A percentile compares a stretch with the other conserved stretches of the same genome.
phyloP scores from a whole-genome alignment of 2,888 invertebrate species.

The Hermaeophaga mercurialis region DNA sequence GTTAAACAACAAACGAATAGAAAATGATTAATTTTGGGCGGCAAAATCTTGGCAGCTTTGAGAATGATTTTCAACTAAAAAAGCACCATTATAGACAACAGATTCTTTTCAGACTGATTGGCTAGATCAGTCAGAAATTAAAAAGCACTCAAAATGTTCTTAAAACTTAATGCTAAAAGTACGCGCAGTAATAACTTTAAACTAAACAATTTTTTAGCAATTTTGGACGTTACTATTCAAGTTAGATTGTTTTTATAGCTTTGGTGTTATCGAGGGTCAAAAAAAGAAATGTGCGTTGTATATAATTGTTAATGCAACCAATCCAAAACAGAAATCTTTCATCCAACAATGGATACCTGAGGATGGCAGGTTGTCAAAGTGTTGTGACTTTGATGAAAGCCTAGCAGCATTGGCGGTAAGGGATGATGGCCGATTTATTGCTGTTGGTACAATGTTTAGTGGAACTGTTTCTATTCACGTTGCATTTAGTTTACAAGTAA shows the following conservation, averaged over 20 bases:
- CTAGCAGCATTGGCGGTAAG: conserved; percentile 84
- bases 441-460: conserved; percentile 91
- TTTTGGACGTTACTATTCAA: conserved; percentile 7
- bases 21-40: no score
- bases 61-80: no score
- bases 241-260: conserved; percentile 52
- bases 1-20: neutral
- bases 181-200: no score
- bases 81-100: no score
- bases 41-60: no score
- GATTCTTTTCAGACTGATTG: no score
- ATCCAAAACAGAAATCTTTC: conserved; percentile 72
- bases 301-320: conserved; percentile 80
- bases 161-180: no score
- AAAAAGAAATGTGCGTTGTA: conserved; percentile 71
- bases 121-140: no score
- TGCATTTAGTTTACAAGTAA: conserved; percentile 87
- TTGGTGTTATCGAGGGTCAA: conserved; percentile 74
- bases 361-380: conserved; percentile 64
- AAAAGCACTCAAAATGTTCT: no score
- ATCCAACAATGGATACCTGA: conserved; percentile 77
- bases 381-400: conserved; percentile 71
- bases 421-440: conserved; percentile 91
- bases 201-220: no score
- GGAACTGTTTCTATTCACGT: conserved; percentile 90